phyloP scores from a whole-genome alignment of 1,140 invertebrate genomes.

The Leguminivora glycinivorella region DNA sequence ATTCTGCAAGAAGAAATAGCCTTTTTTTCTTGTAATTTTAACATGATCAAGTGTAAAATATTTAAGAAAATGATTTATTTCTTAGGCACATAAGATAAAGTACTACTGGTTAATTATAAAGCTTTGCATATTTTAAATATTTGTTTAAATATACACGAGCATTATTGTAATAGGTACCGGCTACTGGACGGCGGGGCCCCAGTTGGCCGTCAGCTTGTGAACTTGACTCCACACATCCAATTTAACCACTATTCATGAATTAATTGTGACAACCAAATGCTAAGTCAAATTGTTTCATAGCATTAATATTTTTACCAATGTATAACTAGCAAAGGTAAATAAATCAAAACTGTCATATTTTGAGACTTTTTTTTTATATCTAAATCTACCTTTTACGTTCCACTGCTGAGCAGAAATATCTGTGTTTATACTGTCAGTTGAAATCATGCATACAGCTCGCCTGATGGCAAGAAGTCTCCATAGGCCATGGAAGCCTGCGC shows the following conservation, averaged over 20 bases:
- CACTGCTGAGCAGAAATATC: too few relatives aligned
- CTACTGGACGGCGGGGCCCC: constrained; percentile 7
- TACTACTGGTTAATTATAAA: constrained; percentile 66
- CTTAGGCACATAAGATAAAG: constrained; percentile 73
- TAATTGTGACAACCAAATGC: constrained; percentile 74
- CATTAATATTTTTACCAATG: constrained; percentile 78
- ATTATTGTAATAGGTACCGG: constrained; percentile 40
- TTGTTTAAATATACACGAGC: constrained; percentile 39
- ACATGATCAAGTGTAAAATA: constrained; percentile 70
- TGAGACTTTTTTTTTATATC: constrained; percentile 17
- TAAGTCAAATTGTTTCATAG: constrained; percentile 77
- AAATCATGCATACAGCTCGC: too few relatives aligned
- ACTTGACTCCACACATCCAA: constrained; percentile 38
- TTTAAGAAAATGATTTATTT: constrained; percentile 70
- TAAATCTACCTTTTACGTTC: background rate
- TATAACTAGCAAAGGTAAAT: constrained; percentile 77
- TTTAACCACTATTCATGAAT: constrained; percentile 55
- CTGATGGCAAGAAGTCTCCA: too few relatives aligned
- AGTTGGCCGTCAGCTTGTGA: constrained; percentile 10
- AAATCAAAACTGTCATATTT: constrained; percentile 71
- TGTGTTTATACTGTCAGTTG: too few relatives aligned
- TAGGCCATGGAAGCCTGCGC: too few relatives aligned
- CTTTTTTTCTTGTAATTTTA: constrained; percentile 49
- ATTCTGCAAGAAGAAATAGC: constrained; percentile 39
- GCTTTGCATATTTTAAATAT: constrained; percentile 51